Conservation (phyloP, 2,797 vertebrate species). For the Brotula barbata region DNA sequence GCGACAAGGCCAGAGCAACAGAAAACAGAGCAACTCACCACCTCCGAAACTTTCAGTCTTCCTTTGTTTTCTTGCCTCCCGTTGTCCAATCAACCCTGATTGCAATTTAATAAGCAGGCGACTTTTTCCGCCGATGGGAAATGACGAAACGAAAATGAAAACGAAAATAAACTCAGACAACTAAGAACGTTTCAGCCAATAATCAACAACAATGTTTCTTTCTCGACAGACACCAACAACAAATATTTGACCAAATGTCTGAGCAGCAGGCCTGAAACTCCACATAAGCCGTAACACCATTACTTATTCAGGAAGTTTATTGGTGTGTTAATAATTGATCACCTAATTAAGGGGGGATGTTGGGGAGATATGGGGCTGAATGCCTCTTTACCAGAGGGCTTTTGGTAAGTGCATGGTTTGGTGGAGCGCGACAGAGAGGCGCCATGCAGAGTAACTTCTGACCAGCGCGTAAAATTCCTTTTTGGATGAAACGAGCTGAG, state of each 20-base stretch:
- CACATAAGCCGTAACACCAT: conserved; percentile 72
- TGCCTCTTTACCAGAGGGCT: conserved; percentile 78
- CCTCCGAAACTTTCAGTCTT: conserved; percentile 23
- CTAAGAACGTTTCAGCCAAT: conserved; percentile 40
- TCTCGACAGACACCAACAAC: conserved; percentile 61
- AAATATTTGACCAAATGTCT: conserved; percentile 77
- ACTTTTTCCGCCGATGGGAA: conserved; percentile 37
- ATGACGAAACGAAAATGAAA: conserved; percentile 45
- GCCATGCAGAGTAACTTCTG: conserved; percentile 68
- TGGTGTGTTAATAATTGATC: conserved; percentile 85
- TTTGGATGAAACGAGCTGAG: conserved; percentile 42
- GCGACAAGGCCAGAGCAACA: conserved; percentile 5
- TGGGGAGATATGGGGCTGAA: conserved; percentile 71
- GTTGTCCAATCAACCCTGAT: conserved; percentile 19
- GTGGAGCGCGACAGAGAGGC: conserved; percentile 73
- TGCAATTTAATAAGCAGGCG: conserved; percentile 28
- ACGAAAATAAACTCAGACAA: conserved; percentile 28
- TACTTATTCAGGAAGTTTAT: conserved; percentile 83
- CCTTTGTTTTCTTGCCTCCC: conserved; percentile 17
- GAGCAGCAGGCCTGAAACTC: conserved; percentile 65
- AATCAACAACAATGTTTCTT: conserved; percentile 48
- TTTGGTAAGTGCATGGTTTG: conserved; percentile 80
- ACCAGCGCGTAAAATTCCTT: conserved; percentile 58
- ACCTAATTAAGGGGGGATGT: conserved; percentile 81
- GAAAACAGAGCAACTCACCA: conserved; percentile 44